Percentiles rank a stretch among this genome's conserved stretches.
phyloP scores from a whole-genome alignment of 2,797 vertebrate genomes.

The Gallinago stenura region DNA sequence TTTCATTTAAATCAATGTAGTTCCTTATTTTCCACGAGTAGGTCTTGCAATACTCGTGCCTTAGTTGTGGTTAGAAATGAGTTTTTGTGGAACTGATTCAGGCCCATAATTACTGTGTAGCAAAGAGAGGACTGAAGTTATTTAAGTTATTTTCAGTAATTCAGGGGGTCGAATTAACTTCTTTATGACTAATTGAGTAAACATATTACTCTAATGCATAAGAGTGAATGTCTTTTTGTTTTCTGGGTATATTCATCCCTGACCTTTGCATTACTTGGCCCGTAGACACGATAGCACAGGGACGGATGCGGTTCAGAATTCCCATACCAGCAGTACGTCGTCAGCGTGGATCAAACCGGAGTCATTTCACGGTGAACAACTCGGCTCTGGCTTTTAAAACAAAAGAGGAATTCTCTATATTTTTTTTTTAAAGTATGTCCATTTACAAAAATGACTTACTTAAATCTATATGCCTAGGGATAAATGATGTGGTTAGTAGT shows the following conservation, averaged over 20 bases:
- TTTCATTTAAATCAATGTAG: not conserved
- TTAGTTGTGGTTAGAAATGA: slow-evolving; percentile 12
- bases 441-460: not conserved
- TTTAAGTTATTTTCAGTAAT: slow-evolving; percentile 16
- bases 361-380: not conserved
- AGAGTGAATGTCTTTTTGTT: not conserved
- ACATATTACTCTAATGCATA: not conserved
- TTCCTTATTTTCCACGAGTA: not conserved
- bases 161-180: not conserved
- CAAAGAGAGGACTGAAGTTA: not conserved
- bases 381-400: not conserved
- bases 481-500: not conserved
- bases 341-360: not conserved
- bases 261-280: slow-evolving; percentile 32
- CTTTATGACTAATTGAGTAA: slow-evolving; percentile 21
- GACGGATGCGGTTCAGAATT: not conserved
- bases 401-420: not conserved
- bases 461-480: not conserved
- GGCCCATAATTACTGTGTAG: not conserved
- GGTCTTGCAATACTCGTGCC: not conserved
- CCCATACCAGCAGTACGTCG: not conserved
- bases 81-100: not conserved
- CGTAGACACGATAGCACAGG: accelerated
- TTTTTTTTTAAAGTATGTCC: accelerated
- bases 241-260: slow-evolving; percentile 1